A percentile compares a stretch with the other conserved stretches of the same genome.
Conservation (phyloP, 2,113 vertebrate species). For the Alligator mississippiensis region DNA sequence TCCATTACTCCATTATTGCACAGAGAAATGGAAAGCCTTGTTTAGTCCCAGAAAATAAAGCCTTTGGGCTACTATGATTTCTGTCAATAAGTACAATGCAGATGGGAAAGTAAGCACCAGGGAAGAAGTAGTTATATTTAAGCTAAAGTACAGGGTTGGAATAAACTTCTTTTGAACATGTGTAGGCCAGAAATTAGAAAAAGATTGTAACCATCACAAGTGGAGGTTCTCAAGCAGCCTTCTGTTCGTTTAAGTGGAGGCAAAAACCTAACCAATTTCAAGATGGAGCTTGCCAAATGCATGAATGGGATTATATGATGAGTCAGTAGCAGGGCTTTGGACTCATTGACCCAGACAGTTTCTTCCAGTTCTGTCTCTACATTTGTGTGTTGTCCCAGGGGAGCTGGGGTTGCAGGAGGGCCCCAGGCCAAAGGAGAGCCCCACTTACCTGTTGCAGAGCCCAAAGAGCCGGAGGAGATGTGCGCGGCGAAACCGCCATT, state of each 20-base stretch:
- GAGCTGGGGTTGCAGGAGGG: no score
- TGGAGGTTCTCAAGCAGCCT: background rate
- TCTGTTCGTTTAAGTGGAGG: background rate
- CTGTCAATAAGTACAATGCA: no score
- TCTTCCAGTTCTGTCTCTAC: background rate
- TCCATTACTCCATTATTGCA: no score
- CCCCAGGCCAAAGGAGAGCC: no score
- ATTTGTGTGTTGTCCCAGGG: background rate
- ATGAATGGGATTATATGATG: no score
- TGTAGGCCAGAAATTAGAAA: background rate
- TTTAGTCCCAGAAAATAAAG: no score
- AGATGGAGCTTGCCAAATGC: background rate
- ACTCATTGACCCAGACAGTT: background rate
- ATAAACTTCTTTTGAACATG: background rate
- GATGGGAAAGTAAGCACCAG: background rate
- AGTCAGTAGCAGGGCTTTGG: background rate
- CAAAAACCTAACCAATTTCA: background rate
- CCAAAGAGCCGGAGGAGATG: no score
- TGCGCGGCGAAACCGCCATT: no score
- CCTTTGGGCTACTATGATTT: no score
- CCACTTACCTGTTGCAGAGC: no score
- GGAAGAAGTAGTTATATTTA: background rate
- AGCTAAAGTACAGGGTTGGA: background rate
- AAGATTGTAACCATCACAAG: background rate
- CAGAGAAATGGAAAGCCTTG: no score